Evolutionary conservation across 1,140 invertebrate genomes (phyloP), one percentile per base, ranked within the genome.

Genomic region (Daktulosphaira vitifoliae): DNA sequence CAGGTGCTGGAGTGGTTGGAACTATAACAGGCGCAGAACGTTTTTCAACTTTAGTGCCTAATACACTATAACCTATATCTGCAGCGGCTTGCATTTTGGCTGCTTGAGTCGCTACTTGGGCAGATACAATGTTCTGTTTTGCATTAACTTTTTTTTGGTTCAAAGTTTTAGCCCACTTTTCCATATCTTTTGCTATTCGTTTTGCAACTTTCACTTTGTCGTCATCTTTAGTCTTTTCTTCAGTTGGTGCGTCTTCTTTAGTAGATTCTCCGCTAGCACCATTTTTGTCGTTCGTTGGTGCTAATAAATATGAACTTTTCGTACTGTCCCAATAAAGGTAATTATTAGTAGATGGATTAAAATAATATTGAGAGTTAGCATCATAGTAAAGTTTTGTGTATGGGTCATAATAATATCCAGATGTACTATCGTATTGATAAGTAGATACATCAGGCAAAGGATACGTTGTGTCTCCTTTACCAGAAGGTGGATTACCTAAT

Each of bases 181-280:
- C 89, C 91, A 94, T 94, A 72, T 94, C 82, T 79, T 97, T 97
- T 0, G 93, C 94, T 71, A 98, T 97, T 76, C 96, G 96, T 73
- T 97, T 96, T 1, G 96, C 96, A 15, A 96, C 92, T 78, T 96
- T 97, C 0, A 93, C 90, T 79, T 98, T 94, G 68, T 68, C 68
- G 9, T 67, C 65, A 16, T 86, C 39, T 80, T 76, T 73, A 39
- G 70, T 64, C 65, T 73, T 53, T 67, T 78, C 68, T 67, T 72
- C 68, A 23, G 69, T 59, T 5, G 71, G 70, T 33, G 68, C 74
- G n/a, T 74, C 67, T 49, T 68, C 66, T 22, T 68, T 72, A 22
- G 71, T 71, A 22, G 72, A 53, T 20, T 65, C 44, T 33, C 62
- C 66, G 15, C 37, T 62, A 51, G 42, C 4, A 67, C 42, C 6